Evolutionary conservation across 2,113 vertebrate genomes (phyloP).

Genomic region (Catharus bicknelli): DNA sequence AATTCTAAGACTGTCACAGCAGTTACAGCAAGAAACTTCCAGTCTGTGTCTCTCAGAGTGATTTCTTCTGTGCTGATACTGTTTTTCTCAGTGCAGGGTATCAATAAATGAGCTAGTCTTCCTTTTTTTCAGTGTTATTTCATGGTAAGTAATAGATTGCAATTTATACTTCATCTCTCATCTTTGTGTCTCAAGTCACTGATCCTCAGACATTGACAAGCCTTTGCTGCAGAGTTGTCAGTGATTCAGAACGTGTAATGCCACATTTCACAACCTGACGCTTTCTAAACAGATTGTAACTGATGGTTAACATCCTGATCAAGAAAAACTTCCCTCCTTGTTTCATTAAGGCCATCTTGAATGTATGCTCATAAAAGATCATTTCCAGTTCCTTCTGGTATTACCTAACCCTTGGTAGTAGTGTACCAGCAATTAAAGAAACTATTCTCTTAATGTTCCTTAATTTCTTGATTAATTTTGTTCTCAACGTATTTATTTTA

Average conservation of each 20-base stretch:
- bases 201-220: neutral
- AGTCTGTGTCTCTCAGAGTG: neutral
- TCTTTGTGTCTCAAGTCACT: neutral
- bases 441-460: neutral
- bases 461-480: conserved; percentile 5
- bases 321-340: neutral
- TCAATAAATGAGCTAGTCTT: neutral
- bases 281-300: neutral
- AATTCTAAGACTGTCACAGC: neutral
- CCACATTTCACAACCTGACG: neutral
- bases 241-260: neutral
- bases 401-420: neutral
- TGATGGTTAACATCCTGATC: neutral
- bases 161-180: neutral
- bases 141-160: neutral
- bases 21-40: neutral
- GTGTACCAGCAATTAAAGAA: conserved; percentile 13
- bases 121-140: neutral
- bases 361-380: neutral
- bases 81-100: neutral
- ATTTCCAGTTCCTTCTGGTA: conserved; percentile 19
- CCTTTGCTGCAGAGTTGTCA: neutral
- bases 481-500: conserved; percentile 23
- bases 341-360: conserved; percentile 9
- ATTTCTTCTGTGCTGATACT: neutral